Evolutionary conservation across 2,113 vertebrate species (phyloP), one percentile per base, ranked within the genome.

Genomic region (Lamprologus callipterus): DNA sequence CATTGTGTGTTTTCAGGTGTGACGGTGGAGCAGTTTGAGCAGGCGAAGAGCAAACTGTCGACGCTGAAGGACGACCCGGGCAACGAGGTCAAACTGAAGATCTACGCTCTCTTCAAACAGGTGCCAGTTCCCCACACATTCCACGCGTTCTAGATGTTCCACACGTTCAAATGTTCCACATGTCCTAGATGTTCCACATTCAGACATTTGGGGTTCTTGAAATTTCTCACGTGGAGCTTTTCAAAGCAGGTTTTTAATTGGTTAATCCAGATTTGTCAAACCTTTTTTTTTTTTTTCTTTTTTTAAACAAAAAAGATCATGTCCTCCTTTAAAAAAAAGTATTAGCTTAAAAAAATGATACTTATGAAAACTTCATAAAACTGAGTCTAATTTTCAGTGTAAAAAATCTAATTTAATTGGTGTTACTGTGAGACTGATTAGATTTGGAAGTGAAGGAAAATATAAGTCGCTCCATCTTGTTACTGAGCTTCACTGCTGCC

Each of bases 101-200:
- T 99, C 82, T 99, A 99, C 9, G 98, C 96, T 8, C 95, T 99
- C 13, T 99, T 98, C 93, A 99, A 99, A 93, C 99, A 99, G 98
- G 98, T 98, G 90, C 81, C 57, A 19, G 4, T 5, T 5, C 1
- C 4, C 45, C n/a, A 42, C 5, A 0, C 1, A 3, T 57, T 57
- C 45, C n/a, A 42, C 5, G 0, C 0, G 8, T 57, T 57, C 10
- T 10, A 13, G 12, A 42, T 6, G 47, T 51, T 51, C 17, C 49
- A 51, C 4, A 0, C 0, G 16, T 49, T 49, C 7, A 47, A 4
- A 16, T 2, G 14, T 47, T 16, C 2, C 45, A 47, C 7, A n/a
- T n/a, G n/a, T 51, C 16, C 10, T 2, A 58, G 7, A 35, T 5
- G 31, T 65, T 37, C 33, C 4, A 65, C 33, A 37, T 68, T 40